Conservation (phyloP, 2,888 invertebrate genomes). For the Lamellibrachia satsuma region DNA sequence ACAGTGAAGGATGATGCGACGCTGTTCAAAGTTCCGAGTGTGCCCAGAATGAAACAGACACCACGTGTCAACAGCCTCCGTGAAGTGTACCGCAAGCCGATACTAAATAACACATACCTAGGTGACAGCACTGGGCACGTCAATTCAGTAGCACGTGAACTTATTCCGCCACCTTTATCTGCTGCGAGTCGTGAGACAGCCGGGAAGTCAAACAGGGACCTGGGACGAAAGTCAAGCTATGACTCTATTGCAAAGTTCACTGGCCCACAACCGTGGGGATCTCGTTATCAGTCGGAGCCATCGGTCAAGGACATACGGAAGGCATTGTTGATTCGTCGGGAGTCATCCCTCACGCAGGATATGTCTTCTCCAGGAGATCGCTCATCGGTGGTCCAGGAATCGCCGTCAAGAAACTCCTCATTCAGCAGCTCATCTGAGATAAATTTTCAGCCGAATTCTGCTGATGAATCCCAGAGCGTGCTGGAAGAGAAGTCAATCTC, state of each 20-base stretch:
- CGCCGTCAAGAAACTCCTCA: background rate
- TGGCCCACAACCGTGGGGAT: conserved; percentile 17
- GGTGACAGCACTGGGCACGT: background rate
- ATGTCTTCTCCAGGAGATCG: background rate
- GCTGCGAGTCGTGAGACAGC: background rate
- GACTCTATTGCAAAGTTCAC: background rate
- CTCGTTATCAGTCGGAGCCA: background rate
- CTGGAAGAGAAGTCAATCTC: conserved; percentile 56
- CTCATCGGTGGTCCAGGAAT: background rate
- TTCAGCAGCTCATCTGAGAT: conserved; percentile 41
- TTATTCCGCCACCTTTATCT: background rate
- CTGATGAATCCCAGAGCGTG: conserved; percentile 50
- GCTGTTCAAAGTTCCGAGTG: conserved; percentile 20
- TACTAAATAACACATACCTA: background rate
- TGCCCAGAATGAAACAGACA: conserved; percentile 14
- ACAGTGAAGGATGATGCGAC: background rate
- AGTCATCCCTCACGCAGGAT: background rate
- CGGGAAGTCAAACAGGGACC: background rate
- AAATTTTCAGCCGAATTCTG: conserved; percentile 48
- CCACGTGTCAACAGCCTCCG: conserved; percentile 18
- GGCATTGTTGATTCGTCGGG: background rate
- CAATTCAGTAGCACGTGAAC: background rate
- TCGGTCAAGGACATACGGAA: conserved; percentile 24
- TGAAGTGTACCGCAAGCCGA: background rate
- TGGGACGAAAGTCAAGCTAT: background rate